phyloP scores from a whole-genome alignment of 2,113 vertebrate genomes.

The Quiscalus mexicanus region DNA sequence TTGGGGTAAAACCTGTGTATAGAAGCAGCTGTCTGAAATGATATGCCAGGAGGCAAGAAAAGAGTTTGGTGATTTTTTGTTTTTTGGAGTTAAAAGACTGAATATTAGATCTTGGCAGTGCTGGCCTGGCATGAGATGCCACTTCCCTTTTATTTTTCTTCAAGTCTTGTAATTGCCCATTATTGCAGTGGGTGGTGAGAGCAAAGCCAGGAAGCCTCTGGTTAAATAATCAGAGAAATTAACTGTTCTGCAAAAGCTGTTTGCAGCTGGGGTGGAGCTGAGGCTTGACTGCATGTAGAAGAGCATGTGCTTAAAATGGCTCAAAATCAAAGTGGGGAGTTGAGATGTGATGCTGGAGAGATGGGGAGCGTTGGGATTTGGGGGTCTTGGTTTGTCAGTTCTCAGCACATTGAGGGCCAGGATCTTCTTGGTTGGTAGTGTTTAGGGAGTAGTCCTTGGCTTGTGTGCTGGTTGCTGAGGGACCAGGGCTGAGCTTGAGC shows the following conservation, averaged over 20 bases:
- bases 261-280: neutral
- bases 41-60: neutral
- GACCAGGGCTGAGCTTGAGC: neutral
- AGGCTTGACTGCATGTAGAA: neutral
- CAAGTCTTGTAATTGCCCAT: constrained; percentile 8
- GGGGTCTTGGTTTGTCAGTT: neutral
- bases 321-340: neutral
- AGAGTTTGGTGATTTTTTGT: neutral
- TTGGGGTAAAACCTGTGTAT: neutral
- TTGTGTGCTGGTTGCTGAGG: neutral
- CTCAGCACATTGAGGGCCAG: fast-evolving
- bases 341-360: neutral
- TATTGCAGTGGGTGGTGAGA: constrained; percentile 25
- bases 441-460: neutral
- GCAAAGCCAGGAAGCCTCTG: constrained; percentile 5
- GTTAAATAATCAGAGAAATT: constrained; percentile 15
- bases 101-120: neutral
- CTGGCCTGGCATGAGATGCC: neutral
- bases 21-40: neutral
- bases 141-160: constrained; percentile 20
- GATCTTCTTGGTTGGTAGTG: neutral
- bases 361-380: neutral
- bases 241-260: neutral
- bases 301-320: neutral
- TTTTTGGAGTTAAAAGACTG: neutral